Evolutionary conservation across 2,888 invertebrate genomes (phyloP).

Genomic region (Ptilodon capucinus): DNA sequence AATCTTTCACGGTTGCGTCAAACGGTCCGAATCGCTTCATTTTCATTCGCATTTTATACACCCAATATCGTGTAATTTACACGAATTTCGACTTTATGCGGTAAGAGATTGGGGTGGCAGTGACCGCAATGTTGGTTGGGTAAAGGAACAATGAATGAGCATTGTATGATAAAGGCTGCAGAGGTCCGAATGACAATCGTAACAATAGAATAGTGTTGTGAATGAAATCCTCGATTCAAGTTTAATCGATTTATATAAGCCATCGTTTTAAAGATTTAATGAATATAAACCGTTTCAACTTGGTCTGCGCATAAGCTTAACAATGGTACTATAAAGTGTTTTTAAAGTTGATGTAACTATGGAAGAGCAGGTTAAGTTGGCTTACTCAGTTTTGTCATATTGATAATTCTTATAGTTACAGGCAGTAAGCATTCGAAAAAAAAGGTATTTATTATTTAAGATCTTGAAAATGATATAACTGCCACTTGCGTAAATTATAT

Average conservation of each 20-base stretch:
- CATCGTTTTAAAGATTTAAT: no score
- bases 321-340: no score
- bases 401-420: no score
- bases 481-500: no score
- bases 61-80: not conserved
- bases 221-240: slow-evolving; percentile 3
- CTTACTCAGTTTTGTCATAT: no score
- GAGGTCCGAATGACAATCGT: slow-evolving; percentile 34
- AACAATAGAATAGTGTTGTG: slow-evolving; percentile 32
- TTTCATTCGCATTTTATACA: slow-evolving; percentile 49
- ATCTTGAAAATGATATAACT: no score
- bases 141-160: slow-evolving; percentile 33
- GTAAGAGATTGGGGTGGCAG: slow-evolving; percentile 6
- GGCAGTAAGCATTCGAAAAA: no score
- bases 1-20: slow-evolving; percentile 51
- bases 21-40: slow-evolving; percentile 57
- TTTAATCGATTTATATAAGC: not conserved
- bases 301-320: no score
- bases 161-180: slow-evolving; percentile 36
- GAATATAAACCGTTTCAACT: no score
- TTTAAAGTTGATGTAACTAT: no score
- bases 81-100: slow-evolving; percentile 21
- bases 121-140: slow-evolving; percentile 11
- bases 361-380: no score
- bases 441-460: no score